A percentile compares a stretch with the other conserved stretches of the same genome.
Evolutionary conservation across 1,140 invertebrate genomes (phyloP).

Genomic region (Drosophila rufa): DNA sequence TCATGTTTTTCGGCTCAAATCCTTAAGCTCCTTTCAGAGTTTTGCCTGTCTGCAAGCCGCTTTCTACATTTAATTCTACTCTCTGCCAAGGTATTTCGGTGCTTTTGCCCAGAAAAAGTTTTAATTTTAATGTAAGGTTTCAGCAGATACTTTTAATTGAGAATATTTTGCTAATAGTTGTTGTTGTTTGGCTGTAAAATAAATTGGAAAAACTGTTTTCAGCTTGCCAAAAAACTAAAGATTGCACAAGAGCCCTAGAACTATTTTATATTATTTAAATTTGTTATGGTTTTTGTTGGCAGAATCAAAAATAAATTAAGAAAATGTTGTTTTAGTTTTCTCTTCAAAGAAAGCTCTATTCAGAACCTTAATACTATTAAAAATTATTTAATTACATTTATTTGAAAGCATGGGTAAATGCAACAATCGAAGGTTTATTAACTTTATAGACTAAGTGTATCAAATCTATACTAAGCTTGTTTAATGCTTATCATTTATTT

Average conservation of each 20-base stretch:
- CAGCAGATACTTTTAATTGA: too few species aligned
- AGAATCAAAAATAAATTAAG: too few species aligned
- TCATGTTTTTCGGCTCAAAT: conserved; percentile 52
- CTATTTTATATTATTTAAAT: not conserved
- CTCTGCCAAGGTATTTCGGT: conserved; percentile 5
- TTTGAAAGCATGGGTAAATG: too few species aligned
- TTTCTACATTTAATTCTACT: not conserved
- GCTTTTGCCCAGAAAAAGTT: not conserved
- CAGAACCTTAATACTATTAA: too few species aligned
- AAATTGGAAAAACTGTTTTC: not conserved
- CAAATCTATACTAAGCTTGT: too few species aligned
- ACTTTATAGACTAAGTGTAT: too few species aligned
- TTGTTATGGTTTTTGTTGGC: too few species aligned
- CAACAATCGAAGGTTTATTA: too few species aligned
- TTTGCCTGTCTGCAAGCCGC: conserved; percentile 32
- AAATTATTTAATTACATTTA: too few species aligned
- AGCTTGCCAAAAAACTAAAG: not conserved
- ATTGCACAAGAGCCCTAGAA: not conserved
- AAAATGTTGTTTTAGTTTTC: too few species aligned
- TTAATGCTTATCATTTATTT: too few species aligned
- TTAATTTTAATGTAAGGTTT: not conserved
- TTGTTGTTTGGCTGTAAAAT: not conserved
- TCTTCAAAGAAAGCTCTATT: too few species aligned
- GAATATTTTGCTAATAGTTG: not conserved
- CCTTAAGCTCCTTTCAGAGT: conserved; percentile 62